Evolutionary conservation across 2,113 vertebrate species (phyloP), one percentile per base, ranked within the genome.

Genomic region (Lichenostomus cassidix): DNA sequence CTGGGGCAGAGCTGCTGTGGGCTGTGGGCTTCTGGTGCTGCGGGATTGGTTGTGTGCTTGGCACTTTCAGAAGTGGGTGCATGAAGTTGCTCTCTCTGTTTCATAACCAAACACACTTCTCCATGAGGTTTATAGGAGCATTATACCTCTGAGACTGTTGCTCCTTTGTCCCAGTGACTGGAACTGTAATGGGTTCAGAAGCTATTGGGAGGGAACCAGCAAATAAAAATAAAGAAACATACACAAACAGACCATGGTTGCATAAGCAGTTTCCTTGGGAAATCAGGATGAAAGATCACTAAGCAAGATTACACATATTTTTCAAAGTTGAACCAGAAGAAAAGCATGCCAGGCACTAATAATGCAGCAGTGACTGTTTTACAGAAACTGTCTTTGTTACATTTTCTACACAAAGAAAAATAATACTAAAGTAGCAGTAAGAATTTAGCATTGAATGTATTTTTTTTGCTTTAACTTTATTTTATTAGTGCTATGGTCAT

Each of bases 201-300:
- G 63, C 68, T 67, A 5, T 73, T 92, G 80, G 41, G 79, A 92
- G 55, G 35, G 71, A 95, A 86, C 39, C n/a, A 80, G 76, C 53
- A 96, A 90, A 82, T 68, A 82, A 92, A 91, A 96, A 83, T 58
- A 88, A 74, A 88, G 35, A 69, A 83, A 73, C 10, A 23, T 65
- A 53, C 33, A 49, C 67, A 92, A 94, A 82, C 80, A 83, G 80
- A 37, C 56, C 2, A 0, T 62, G 58, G 42, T 80, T 94, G 76
- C 94, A 90, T 93, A 94, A 93, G 85, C 79, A 63, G 37, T 95
- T 87, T 96, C 60, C 85, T 93, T 96, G 83, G 83, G 83, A 97
- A 96, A 96, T 90, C 14, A 4, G 83, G 79, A 77, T 83, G 79
- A 95, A 94, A 96, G 79, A 86, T 92, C 85, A 42, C 67, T 62